phyloP scores from a whole-genome alignment of 2,797 vertebrate genomes.

The Gymnocypris eckloni region DNA sequence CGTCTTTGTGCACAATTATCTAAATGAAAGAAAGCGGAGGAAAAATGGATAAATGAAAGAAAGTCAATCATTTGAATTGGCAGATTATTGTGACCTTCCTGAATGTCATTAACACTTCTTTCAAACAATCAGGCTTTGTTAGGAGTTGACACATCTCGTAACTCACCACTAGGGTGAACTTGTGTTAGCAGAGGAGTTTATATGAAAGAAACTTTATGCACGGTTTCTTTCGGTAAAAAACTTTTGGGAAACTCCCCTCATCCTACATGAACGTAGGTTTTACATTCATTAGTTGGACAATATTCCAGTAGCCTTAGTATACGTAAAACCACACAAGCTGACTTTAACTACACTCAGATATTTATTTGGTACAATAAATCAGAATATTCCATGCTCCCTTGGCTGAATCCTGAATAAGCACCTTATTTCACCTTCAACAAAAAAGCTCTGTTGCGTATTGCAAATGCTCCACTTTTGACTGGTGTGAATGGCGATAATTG shows the following conservation, averaged over 20 bases:
- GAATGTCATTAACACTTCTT: conserved; percentile 48
- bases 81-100: conserved; percentile 47
- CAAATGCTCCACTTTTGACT: conserved; percentile 1
- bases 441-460: conserved; percentile 51
- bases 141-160: conserved; percentile 9
- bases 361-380: conserved; percentile 56
- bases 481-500: conserved; percentile 27
- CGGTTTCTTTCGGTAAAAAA: neutral
- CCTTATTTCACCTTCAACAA: conserved; percentile 52
- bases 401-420: conserved; percentile 52
- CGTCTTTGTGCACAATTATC: conserved; percentile 44
- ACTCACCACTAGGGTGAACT: conserved; percentile 10
- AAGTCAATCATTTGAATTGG: conserved; percentile 27
- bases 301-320: conserved; percentile 16
- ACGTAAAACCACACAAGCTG: conserved; percentile 28
- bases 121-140: conserved; percentile 30
- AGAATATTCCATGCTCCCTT: conserved; percentile 47
- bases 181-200: neutral
- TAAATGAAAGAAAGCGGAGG: neutral
- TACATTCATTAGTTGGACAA: conserved; percentile 14
- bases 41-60: conserved; percentile 23
- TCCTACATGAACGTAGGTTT: neutral
- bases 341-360: conserved; percentile 46
- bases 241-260: conserved; percentile 15
- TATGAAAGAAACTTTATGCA: neutral